Base-by-base conservation (phyloP, 2,797 vertebrate genomes). In the Ispidina lecontei region DNA sequence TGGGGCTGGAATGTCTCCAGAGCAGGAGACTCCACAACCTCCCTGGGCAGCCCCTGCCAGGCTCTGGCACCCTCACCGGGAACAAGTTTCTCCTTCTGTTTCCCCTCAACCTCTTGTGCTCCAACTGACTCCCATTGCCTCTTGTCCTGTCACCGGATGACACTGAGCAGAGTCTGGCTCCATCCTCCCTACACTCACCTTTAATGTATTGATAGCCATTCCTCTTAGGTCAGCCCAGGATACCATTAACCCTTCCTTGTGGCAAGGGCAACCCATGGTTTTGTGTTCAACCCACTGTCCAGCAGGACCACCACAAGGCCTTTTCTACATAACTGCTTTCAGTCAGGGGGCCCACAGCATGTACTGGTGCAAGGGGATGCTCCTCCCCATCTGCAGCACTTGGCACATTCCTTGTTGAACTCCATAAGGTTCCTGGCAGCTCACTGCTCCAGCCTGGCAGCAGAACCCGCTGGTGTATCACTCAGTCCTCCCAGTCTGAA, bases 191-290 rank as follows among this genome's bases (percentile, higher is more conserved):
- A 14, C 12, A 37, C 37, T 37, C 35, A 14, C 37, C 37, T 14
- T 37, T 14, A 37, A 37, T 14, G 12, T 37, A 13, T 6, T 37
- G 37, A 37, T 14, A 37, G 37, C 13, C 37, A 37, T 37, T 37
- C 19, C 31, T 54, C 47, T 51, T 7, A 35, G n/a, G 14, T 37
- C 51, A 69, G 60, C 21, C 65, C 39, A 73, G 14, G 47, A 52
- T 4, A 19, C 12, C 3, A 0, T 23, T 5, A 21, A 18, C 12
- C n/a, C 7, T 54, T 56, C 21, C 44, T 10, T 12, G 18, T 1
- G 2, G 15, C 47, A 49, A 14, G 23, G 29, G 29, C 43, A 63
- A 43, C 2, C 0, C 8, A 28, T 6, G 11, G 37, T 2, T 25
- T 77, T 25, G 0, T 13, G 68, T 4, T 12, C 13, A 35, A 19